Conservation (phyloP, 2,888 invertebrate genomes). For the Galerucella calmariensis region DNA sequence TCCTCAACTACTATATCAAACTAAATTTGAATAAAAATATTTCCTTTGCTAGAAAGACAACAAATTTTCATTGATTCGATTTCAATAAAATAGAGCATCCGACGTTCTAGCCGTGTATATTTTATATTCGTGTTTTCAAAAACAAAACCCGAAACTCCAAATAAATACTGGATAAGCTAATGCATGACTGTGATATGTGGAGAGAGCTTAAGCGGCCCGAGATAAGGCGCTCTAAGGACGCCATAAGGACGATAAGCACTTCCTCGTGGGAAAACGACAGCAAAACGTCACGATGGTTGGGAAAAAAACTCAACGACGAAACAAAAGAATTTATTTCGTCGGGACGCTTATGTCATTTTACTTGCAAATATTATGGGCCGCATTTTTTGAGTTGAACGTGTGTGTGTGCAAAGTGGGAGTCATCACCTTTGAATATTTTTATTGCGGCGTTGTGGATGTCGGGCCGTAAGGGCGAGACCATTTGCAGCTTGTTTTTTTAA, state of each 20-base stretch:
- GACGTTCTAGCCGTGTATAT: background rate
- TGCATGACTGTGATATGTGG: conserved; percentile 40
- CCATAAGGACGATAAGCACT: conserved; percentile 44
- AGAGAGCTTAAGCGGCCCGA: conserved; percentile 16
- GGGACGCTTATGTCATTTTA: conserved; percentile 65
- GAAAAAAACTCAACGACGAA: conserved; percentile 55
- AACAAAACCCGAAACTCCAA: conserved; percentile 16
- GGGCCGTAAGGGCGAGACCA: conserved; percentile 50
- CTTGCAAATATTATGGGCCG: conserved; percentile 66
- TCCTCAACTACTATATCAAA: no score
- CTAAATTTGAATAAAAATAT: no score
- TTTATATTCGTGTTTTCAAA: background rate
- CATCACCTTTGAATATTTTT: conserved; percentile 67
- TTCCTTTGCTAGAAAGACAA: background rate
- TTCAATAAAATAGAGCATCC: background rate
- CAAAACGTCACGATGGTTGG: conserved; percentile 20
- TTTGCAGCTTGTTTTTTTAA: conserved; percentile 54
- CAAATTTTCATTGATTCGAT: background rate
- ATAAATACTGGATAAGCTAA: conserved; percentile 51
- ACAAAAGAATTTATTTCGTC: conserved; percentile 64
- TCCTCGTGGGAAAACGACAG: conserved; percentile 36
- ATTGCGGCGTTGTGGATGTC: conserved; percentile 58
- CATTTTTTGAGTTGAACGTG: conserved; percentile 19
- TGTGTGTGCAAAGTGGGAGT: conserved; percentile 64
- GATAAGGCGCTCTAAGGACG: conserved; percentile 19